Evolutionary conservation across 2,888 invertebrate genomes (phyloP).

Genomic region (Platerodrilus igneus): DNA sequence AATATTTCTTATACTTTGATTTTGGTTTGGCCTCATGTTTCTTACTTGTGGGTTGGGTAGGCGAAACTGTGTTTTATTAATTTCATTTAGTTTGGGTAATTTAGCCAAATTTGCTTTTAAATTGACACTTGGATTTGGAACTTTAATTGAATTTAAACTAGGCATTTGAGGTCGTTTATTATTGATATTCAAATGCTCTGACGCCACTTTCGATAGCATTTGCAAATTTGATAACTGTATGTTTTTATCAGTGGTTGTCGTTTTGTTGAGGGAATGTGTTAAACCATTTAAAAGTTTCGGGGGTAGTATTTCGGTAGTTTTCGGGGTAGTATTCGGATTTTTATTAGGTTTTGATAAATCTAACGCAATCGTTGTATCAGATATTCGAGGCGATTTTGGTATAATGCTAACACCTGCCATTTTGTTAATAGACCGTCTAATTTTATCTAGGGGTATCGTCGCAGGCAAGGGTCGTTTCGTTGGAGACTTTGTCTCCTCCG

Average conservation of each 20-base stretch:
- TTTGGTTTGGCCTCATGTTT: conserved; percentile 46
- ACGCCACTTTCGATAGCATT: conserved; percentile 49
- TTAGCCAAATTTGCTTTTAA: conserved; percentile 36
- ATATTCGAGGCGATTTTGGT: conserved; percentile 41
- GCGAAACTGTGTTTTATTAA: conserved; percentile 42
- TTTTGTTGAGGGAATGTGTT: conserved; percentile 20
- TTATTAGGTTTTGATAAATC: conserved; percentile 49
- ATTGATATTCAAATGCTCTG: conserved; percentile 36
- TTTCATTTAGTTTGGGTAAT: conserved; percentile 49
- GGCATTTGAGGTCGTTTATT: conserved; percentile 39
- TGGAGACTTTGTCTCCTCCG: conserved; percentile 22
- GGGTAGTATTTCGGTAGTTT: conserved; percentile 24
- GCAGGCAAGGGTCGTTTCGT: conserved; percentile 52
- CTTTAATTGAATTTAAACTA: conserved; percentile 40
- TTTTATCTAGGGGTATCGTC: conserved; percentile 52
- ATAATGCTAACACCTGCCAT: conserved; percentile 41
- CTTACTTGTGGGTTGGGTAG: conserved; percentile 36
- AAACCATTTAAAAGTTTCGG: conserved; percentile 23
- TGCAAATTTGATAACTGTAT: conserved; percentile 51
- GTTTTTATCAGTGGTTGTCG: conserved; percentile 28
- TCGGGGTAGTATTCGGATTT: conserved; percentile 39
- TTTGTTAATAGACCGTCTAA: conserved; percentile 45
- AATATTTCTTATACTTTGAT: conserved; percentile 59
- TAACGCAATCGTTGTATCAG: conserved; percentile 52
- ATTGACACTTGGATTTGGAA: conserved; percentile 30